Conservation (phyloP, 2,888 invertebrate species). For the Agrotis puta region DNA sequence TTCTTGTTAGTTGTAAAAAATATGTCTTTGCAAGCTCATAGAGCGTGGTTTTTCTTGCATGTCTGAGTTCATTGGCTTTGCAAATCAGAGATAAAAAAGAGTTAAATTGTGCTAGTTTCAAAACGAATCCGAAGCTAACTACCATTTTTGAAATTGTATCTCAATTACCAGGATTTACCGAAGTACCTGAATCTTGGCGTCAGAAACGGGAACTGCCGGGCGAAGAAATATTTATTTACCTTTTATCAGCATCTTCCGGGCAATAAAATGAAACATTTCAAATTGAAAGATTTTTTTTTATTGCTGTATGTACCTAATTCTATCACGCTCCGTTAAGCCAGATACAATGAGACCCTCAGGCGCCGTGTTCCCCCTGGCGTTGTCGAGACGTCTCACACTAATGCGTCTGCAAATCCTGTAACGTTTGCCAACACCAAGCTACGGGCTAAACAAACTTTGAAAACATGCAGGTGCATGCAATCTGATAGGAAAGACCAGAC, state of each 20-base stretch:
- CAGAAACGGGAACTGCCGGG: not conserved
- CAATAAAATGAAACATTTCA: slow-evolving; percentile 36
- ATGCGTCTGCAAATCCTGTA: slow-evolving; percentile 62
- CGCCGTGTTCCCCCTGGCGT: slow-evolving; percentile 63
- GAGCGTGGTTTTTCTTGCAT: slow-evolving; percentile 9
- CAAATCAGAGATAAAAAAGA: slow-evolving; percentile 9
- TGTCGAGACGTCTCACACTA: slow-evolving; percentile 57
- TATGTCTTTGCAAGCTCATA: slow-evolving; percentile 9
- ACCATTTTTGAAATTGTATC: not conserved
- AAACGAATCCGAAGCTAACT: too few relatives aligned
- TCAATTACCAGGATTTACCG: not conserved
- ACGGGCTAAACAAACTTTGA: slow-evolving; percentile 31
- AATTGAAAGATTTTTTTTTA: slow-evolving; percentile 44
- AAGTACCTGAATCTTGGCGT: not conserved
- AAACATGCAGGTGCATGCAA: slow-evolving; percentile 36
- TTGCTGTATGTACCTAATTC: slow-evolving; percentile 45
- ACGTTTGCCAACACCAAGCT: slow-evolving; percentile 46
- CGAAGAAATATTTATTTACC: slow-evolving; percentile 1
- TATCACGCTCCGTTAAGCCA: slow-evolving; percentile 62
- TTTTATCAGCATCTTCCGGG: not conserved
- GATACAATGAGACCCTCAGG: slow-evolving; percentile 65
- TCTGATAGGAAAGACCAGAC: slow-evolving; percentile 15
- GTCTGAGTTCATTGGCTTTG: slow-evolving; percentile 20
- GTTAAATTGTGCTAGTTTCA: slow-evolving; percentile 1
- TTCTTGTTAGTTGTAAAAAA: slow-evolving; percentile 33